These are phyloP conservation scores for Triplophysa bombifrons DNA, from an alignment of 2,797 vertebrate species.

Conservation along the genomic window DNA sequence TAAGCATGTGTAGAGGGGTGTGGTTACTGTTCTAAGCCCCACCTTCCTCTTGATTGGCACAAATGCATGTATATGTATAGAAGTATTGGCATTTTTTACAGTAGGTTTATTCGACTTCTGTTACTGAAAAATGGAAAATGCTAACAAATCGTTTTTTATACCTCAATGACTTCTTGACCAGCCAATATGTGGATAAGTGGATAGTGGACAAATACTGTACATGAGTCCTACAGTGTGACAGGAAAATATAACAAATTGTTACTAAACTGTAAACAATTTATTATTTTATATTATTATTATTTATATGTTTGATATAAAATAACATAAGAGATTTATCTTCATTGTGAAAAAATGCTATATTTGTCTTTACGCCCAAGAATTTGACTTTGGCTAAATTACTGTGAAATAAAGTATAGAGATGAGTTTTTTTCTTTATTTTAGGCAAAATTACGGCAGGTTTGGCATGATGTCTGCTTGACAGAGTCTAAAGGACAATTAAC, in stretches of 20 bases:
- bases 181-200: no score
- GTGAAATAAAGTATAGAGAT: conserved; percentile 20
- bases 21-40: neutral
- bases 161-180: no score
- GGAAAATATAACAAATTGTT: no score
- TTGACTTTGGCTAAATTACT: neutral
- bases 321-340: no score
- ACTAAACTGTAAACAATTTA: no score
- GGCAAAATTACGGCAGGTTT: neutral
- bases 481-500: neutral
- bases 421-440: neutral
- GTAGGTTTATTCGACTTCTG: neutral
- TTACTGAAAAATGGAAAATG: no score
- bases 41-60: neutral
- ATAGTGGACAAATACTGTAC: no score
- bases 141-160: no score
- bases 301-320: no score
- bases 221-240: no score
- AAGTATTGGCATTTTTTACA: neutral
- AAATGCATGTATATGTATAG: neutral
- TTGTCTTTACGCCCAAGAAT: neutral
- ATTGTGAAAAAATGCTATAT: neutral
- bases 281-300: no score
- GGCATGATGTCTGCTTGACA: neutral
- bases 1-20: neutral